These are phyloP conservation scores for Epinephelus lanceolatus DNA, from an alignment of 2,113 vertebrate species.

Conservation along the genomic window DNA sequence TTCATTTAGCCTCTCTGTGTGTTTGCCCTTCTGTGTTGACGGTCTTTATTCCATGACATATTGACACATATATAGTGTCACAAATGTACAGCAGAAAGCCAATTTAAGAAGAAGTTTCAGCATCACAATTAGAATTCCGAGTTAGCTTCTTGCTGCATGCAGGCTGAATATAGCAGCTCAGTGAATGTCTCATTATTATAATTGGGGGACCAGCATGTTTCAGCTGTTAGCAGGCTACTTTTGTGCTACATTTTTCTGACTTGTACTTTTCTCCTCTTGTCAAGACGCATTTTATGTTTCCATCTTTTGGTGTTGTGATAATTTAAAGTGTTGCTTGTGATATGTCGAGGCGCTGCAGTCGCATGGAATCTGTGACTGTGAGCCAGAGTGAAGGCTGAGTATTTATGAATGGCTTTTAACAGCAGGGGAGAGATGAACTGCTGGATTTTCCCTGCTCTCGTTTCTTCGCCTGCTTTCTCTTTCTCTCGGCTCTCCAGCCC, in stretches of 20 bases:
- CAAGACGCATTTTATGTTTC: conserved; percentile 54
- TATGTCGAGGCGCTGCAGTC: conserved; percentile 36
- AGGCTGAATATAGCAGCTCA: conserved; percentile 35
- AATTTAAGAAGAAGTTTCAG: conserved; percentile 15
- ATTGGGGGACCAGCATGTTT: conserved; percentile 23
- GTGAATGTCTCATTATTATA: conserved; percentile 58
- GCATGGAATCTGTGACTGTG: conserved; percentile 48
- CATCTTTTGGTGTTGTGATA: conserved; percentile 38
- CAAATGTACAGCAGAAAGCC: not conserved
- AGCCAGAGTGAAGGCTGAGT: conserved; percentile 53
- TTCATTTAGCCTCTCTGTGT: not conserved
- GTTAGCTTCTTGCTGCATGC: conserved; percentile 15
- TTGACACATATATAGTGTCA: conserved; percentile 19
- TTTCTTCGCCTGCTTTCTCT: conserved; percentile 27
- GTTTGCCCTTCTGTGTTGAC: conserved; percentile 2
- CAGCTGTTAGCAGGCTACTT: conserved; percentile 25
- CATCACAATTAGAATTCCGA: not conserved
- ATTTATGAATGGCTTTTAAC: conserved; percentile 75
- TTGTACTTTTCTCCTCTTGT: conserved; percentile 41
- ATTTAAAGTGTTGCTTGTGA: conserved; percentile 49
- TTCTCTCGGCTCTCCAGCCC: conserved; percentile 13
- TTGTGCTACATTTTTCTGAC: conserved; percentile 2
- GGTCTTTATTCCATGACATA: conserved; percentile 10
- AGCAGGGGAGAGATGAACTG: conserved; percentile 67
- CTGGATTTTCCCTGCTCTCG: conserved; percentile 58